Conservation (phyloP, 2,888 invertebrate genomes). For the Drosophila neotestacea region DNA sequence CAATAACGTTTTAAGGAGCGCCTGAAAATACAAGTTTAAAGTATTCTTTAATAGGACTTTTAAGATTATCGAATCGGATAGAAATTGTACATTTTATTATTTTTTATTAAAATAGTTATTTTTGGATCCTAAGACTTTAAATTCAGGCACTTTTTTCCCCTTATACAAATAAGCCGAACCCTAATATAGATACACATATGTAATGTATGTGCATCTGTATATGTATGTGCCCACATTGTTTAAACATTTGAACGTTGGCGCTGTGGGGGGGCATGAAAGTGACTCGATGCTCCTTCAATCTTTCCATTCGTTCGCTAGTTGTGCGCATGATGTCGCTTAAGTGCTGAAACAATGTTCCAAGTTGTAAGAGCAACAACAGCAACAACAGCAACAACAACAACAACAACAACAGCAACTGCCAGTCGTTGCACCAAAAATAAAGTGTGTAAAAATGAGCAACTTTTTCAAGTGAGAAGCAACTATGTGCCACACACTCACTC, state of each 20-base stretch:
- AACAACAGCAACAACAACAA: constrained; percentile 41
- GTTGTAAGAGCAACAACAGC: constrained; percentile 76
- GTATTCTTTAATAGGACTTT: too few relatives aligned
- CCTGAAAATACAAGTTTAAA: too few relatives aligned
- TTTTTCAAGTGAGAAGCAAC: constrained; percentile 77
- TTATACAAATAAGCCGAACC: too few relatives aligned
- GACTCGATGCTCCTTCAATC: constrained; percentile 47
- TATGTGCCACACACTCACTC: constrained; percentile 47
- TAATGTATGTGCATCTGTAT: constrained; percentile 14
- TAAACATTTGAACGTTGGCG: constrained; percentile 66
- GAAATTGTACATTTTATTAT: too few relatives aligned
- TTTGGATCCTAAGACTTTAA: too few relatives aligned
- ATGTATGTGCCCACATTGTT: constrained; percentile 63
- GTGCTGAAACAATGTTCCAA: constrained; percentile 80
- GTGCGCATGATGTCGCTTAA: constrained; percentile 76
- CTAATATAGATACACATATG: not conserved
- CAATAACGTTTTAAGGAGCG: too few relatives aligned
- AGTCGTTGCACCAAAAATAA: constrained; percentile 73
- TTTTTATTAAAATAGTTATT: too few relatives aligned
- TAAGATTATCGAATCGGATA: too few relatives aligned
- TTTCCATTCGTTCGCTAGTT: constrained; percentile 49
- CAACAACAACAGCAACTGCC: constrained; percentile 47
- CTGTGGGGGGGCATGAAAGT: constrained; percentile 60
- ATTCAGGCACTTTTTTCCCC: too few relatives aligned
- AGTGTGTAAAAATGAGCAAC: constrained; percentile 78